Percentiles rank a stretch among this genome's conserved stretches.
Conservation (phyloP, 2,888 invertebrate species). For the Hyposoter didymator region DNA sequence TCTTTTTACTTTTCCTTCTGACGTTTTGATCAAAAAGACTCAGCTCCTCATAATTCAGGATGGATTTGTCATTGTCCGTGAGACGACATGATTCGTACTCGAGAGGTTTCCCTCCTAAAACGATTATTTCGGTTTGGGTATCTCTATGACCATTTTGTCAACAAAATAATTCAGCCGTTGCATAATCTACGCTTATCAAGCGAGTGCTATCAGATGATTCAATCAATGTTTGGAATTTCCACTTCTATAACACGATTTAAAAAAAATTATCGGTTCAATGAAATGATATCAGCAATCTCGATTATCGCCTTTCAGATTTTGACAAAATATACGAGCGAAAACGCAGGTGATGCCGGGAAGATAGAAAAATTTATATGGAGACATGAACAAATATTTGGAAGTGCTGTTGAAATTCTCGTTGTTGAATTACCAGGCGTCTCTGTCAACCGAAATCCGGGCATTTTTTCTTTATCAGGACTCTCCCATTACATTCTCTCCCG, state of each 20-base stretch:
- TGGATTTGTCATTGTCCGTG: neutral
- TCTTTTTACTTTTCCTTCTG: neutral
- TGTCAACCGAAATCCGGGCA: neutral
- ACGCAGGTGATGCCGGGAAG: neutral
- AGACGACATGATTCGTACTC: neutral
- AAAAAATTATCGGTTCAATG: constrained; percentile 27
- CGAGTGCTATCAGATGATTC: neutral
- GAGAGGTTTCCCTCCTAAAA: neutral
- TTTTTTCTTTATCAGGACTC: neutral
- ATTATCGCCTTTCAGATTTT: constrained; percentile 8
- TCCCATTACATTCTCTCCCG: neutral
- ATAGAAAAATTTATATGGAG: neutral
- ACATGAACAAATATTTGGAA: neutral
- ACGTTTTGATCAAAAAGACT: neutral
- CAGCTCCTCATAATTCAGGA: neutral
- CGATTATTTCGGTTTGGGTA: neutral
- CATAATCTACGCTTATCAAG: neutral
- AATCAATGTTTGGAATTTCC: constrained; percentile 24
- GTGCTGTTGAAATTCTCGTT: neutral
- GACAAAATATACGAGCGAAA: neutral
- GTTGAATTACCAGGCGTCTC: neutral
- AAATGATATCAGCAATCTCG: constrained; percentile 3
- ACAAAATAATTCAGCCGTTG: neutral
- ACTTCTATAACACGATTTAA: neutral
- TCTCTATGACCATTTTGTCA: neutral